These are phyloP conservation scores for Micropterix aruncella DNA, from an alignment of 2,888 invertebrate species.

Conservation along the genomic window DNA sequence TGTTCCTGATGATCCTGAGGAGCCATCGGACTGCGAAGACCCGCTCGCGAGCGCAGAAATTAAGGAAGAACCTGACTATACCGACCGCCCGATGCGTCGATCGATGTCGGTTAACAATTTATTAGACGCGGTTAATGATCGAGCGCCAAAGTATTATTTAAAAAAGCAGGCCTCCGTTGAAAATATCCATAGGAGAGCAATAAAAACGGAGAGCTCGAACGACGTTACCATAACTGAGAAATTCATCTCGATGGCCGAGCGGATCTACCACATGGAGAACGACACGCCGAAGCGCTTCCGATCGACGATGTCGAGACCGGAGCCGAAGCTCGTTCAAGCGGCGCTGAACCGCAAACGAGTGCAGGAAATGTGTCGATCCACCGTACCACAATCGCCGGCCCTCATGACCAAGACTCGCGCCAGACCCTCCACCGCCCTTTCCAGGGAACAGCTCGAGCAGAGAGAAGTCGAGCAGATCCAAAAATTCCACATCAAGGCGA, in stretches of 20 bases:
- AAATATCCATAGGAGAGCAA: neutral
- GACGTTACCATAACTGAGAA: slow-evolving; percentile 14
- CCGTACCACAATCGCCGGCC: slow-evolving; percentile 38
- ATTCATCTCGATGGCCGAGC: slow-evolving; percentile 46
- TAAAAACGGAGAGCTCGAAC: neutral
- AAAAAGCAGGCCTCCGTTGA: neutral
- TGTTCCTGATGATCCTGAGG: neutral
- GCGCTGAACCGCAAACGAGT: slow-evolving; percentile 15
- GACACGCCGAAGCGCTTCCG: slow-evolving; percentile 44
- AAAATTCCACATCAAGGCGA: slow-evolving; percentile 52
- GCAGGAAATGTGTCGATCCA: slow-evolving; percentile 20
- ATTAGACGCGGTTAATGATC: neutral
- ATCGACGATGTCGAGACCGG: slow-evolving; percentile 11
- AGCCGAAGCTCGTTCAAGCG: slow-evolving; percentile 14
- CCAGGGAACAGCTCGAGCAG: slow-evolving; percentile 45
- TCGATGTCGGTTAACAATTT: neutral
- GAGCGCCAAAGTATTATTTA: neutral
- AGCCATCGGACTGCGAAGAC: neutral
- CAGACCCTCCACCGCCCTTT: slow-evolving; percentile 36
- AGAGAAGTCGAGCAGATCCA: slow-evolving; percentile 48
- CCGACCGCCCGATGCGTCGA: neutral
- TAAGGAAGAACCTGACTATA: neutral
- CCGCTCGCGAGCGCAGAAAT: neutral
- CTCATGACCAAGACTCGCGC: slow-evolving; percentile 38
- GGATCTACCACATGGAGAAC: slow-evolving; percentile 37